A percentile compares a stretch with the other conserved stretches of the same genome.
Conservation (phyloP, 2,797 vertebrate genomes). For the Schizothorax lantsangensis region DNA sequence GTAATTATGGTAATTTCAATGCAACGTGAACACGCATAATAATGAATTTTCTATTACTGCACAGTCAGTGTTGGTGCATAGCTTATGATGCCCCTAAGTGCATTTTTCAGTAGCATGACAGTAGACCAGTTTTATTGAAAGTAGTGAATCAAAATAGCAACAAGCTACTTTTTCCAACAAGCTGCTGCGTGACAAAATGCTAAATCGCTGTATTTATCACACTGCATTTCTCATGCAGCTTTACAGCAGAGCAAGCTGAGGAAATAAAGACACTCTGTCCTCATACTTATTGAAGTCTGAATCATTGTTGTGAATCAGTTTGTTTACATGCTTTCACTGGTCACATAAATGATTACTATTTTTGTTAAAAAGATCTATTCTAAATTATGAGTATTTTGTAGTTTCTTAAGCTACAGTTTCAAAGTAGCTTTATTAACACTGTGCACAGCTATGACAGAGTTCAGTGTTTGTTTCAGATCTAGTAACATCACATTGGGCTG, state of each 20-base stretch:
- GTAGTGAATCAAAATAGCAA: not conserved
- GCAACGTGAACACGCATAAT: slow-evolving; percentile 20
- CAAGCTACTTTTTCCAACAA: not conserved
- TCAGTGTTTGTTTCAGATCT: not conserved
- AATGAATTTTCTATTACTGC: not conserved
- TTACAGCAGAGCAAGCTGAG: not conserved
- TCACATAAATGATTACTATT: not conserved
- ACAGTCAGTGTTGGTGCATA: not conserved
- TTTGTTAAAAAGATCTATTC: not conserved
- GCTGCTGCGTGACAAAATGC: not conserved
- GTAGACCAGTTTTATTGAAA: not conserved
- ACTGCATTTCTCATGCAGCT: not conserved
- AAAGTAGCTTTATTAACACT: not conserved
- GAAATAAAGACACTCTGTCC: not conserved
- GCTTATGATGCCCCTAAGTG: not conserved
- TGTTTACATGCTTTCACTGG: not conserved
- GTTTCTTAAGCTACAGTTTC: not conserved
- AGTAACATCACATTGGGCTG: not conserved
- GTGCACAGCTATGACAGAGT: not conserved
- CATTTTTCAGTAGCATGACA: not conserved
- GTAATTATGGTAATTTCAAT: not conserved
- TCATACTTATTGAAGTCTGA: not conserved
- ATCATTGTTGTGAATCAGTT: slow-evolving; percentile 1
- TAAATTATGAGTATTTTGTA: not conserved
- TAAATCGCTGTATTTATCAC: not conserved